These are phyloP conservation scores for Aegypius monachus DNA, from an alignment of 2,113 vertebrate genomes.

Conservation along the genomic window DNA sequence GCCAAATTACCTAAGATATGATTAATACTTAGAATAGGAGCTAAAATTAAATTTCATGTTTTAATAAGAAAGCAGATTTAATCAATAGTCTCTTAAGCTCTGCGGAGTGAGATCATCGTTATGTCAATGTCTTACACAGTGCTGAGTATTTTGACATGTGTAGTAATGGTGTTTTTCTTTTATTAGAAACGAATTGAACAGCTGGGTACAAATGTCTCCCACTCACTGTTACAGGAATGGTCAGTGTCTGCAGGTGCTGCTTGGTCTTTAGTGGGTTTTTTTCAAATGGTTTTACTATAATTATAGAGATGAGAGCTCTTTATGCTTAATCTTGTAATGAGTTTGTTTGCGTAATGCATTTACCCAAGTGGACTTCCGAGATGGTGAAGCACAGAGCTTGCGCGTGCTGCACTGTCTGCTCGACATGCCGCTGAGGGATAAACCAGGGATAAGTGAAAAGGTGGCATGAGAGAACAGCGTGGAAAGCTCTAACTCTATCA, in stretches of 20 bases:
- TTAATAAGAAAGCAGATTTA: neutral
- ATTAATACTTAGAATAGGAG: neutral
- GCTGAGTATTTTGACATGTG: neutral
- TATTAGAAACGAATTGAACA: neutral
- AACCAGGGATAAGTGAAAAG: neutral
- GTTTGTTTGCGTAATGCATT: neutral
- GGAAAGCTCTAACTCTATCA: neutral
- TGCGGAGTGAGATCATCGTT: slow-evolving; percentile 6
- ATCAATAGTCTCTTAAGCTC: neutral
- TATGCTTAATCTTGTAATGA: neutral
- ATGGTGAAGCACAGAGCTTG: neutral
- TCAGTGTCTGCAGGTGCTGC: neutral
- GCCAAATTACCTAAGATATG: neutral
- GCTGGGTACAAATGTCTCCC: neutral
- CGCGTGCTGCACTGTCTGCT: neutral
- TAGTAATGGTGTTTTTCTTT: neutral
- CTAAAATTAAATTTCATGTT: neutral
- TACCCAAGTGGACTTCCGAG: neutral
- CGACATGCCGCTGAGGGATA: neutral
- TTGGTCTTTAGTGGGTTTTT: neutral
- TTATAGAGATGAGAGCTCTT: neutral
- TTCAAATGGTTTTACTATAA: neutral
- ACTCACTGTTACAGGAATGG: neutral
- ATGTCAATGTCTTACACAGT: neutral
- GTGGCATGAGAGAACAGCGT: neutral